These are phyloP conservation scores for Prolemur simus DNA, from an alignment of 2,113 vertebrate species.

Conservation along the genomic window DNA sequence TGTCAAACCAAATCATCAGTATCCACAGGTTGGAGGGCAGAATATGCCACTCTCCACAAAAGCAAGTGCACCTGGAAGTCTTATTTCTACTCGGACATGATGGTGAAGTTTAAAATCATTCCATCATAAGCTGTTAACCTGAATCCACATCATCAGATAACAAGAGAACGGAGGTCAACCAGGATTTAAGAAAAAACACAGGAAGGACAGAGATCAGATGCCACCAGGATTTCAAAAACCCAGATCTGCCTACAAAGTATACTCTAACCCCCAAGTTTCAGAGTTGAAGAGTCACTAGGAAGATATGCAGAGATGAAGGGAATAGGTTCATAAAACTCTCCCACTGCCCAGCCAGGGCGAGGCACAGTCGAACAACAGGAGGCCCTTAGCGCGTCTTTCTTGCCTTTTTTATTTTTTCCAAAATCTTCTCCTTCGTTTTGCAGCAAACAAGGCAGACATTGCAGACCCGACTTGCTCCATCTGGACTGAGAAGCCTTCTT, in stretches of 20 bases:
- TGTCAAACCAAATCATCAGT: not conserved
- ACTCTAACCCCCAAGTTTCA: not conserved
- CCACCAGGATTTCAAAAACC: constrained; percentile 2
- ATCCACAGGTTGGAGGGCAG: not conserved
- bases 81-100: not conserved
- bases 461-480: not conserved
- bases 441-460: not conserved
- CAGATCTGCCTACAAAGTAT: constrained; percentile 10
- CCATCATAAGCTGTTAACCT: not conserved
- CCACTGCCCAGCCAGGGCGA: not conserved
- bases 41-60: not conserved
- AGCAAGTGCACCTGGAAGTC: not conserved
- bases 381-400: not conserved
- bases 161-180: not conserved
- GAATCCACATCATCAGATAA: not conserved
- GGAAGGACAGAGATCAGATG: not conserved
- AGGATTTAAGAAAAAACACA: not conserved
- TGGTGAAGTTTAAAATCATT: not conserved
- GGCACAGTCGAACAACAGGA: not conserved
- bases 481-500: not conserved
- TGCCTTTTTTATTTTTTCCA: not conserved
- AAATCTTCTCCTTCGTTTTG: not conserved
- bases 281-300: not conserved
- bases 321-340: not conserved
- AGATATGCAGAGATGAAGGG: constrained; percentile 14